Base-by-base conservation (phyloP, 2,113 vertebrate genomes). In the Dasyornis broadbenti region DNA sequence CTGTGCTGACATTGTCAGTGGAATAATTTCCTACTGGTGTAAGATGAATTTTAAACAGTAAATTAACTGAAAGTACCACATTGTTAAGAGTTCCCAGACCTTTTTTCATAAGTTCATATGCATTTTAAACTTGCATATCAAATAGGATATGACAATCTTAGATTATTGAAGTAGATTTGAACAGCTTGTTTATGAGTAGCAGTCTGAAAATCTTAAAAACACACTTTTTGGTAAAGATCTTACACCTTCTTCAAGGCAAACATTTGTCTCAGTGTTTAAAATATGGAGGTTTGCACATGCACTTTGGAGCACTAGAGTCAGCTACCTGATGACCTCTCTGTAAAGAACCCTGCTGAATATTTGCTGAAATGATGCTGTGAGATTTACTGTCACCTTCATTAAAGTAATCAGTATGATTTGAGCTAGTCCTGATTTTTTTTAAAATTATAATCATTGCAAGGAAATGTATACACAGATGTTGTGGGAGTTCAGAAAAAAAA, bases 401-500 rank as follows among this genome's bases (percentile, higher is more conserved):
- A 65, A 60, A 79, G 77, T 35, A 86, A 87, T 68, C 60, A 80
- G 73, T 15, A 28, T 82, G 57, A 42, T 81, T 72, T 57, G 26
- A 82, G 89, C 14, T 45, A 42, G 77, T 77, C 89, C 75, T 82
- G 75, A 50, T 89, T 86, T 47, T 47, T 64, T 54, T 82, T 65
- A 72, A 11, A 61, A 87, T 94, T 94, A 63, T 20, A 57, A 45
- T 26, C 8, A 2, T 42, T 49, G 45, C 15, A 57, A 92, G 85
- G 65, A 96, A 95, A 97, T 68, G 31, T 95, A 97, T 92, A 97
- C 98, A 97, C 97, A 98, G 97, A 98, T 98, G 97, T 98, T 83
- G 59, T 92, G 97, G 97, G 97, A 97, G 92, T 95, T 96, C 90
- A 63, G 60, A 56, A 39, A 57, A 44, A 79, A 73, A 66, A n/a